Base-by-base conservation (phyloP, 2,888 invertebrate species). In the Zelleria hepariella region DNA sequence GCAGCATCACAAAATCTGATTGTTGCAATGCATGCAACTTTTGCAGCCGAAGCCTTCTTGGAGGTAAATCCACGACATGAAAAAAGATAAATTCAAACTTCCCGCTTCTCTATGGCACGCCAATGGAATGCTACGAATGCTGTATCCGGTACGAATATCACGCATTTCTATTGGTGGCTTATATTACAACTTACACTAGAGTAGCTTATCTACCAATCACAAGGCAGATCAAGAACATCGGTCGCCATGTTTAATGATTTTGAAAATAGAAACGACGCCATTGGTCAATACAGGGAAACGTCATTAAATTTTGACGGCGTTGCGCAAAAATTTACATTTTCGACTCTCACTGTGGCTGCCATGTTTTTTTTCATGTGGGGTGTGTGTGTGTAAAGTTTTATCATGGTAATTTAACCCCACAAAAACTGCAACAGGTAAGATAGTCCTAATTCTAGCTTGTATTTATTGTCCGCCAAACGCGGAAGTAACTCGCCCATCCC, bases 341-440 rank as follows among this genome's bases (percentile, higher is more conserved):
- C 72, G 72, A 75, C 78, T 83, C 81, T 86, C 79, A 74, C 77
- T 78, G 75, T 75, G 86, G 85, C 91, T 92, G 93, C 93, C 94
- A 94, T 94, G 93, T 93, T 93, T 92, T 92, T 91, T 91, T 92
- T 91, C 90, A 90, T 91, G 91, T 91, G 92, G 92, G 92, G 92
- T 92, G 86, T 85, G 80, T 85, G 83, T 86, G 78, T 83, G 76
- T 80, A 79, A 76, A 78, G 69, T 67, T 78, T 73, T 82, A 82
- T 75, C 80, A 87, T 87, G 87, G 74, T 80, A 79, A 74, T 82
- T 79, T 86, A 79, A 82, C 82, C 83, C 83, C 84, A 74, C 77
- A 76, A 76, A 78, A 73, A 83, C 73, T 78, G 71, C 70, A 78
- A 80, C 80, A 80, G 85, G 88, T 89, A 73, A 87, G 89, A 62